phyloP scores from a whole-genome alignment of 2,888 invertebrate genomes.

The Autographa pulchrina region DNA sequence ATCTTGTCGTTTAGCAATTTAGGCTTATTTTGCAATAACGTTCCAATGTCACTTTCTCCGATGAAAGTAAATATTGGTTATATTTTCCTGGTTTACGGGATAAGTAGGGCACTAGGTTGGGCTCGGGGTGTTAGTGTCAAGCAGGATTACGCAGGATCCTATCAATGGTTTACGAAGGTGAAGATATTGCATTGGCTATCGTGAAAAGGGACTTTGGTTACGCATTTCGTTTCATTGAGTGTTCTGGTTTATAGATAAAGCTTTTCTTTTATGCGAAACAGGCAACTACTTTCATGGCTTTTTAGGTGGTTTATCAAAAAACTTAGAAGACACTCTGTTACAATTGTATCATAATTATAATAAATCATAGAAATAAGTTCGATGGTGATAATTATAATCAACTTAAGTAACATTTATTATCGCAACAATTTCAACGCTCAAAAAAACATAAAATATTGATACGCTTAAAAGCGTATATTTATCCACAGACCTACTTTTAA shows the following conservation, averaged over 20 bases:
- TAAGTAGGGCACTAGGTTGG: slow-evolving; percentile 46
- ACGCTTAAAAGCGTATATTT: slow-evolving; percentile 3
- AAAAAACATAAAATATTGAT: not conserved
- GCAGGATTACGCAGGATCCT: slow-evolving; percentile 46
- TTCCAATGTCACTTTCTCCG: slow-evolving; percentile 3
- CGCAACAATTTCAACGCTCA: not conserved
- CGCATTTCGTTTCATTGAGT: slow-evolving; percentile 11
- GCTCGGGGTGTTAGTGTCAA: slow-evolving; percentile 41
- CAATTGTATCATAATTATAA: too few species aligned
- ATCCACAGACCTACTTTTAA: not conserved
- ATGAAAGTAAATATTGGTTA: slow-evolving; percentile 21
- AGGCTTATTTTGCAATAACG: slow-evolving; percentile 12
- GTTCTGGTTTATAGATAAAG: not conserved
- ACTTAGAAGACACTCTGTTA: too few species aligned
- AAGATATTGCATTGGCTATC: slow-evolving; percentile 34
- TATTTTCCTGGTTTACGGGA: slow-evolving; percentile 22
- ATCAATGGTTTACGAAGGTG: slow-evolving; percentile 34
- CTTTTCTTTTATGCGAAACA: not conserved
- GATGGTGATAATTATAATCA: too few species aligned
- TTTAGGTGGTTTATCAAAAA: too few species aligned
- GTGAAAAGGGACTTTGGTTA: not conserved
- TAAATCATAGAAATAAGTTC: too few species aligned
- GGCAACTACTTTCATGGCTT: too few species aligned
- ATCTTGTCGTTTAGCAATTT: not conserved
- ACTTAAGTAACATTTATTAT: too few species aligned